A percentile compares a stretch with the other conserved stretches of the same genome.
These are phyloP conservation scores for Pediacus dermestoides DNA, from an alignment of 2,888 invertebrate species.

Conservation along the genomic window DNA sequence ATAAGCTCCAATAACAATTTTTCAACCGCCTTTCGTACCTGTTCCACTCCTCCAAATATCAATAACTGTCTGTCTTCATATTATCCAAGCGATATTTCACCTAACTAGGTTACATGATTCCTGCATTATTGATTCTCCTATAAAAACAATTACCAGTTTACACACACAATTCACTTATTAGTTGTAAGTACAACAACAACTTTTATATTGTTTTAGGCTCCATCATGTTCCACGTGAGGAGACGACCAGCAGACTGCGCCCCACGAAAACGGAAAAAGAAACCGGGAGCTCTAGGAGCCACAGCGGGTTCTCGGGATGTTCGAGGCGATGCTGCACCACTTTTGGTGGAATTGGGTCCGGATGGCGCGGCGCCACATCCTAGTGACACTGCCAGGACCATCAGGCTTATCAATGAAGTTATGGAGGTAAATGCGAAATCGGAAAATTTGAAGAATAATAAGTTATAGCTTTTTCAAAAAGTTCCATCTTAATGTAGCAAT, in stretches of 20 bases:
- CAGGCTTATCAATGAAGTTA: constrained; percentile 60
- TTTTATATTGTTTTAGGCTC: constrained; percentile 71
- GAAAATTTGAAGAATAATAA: too few species aligned
- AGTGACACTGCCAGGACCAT: constrained; percentile 62
- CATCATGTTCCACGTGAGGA: constrained; percentile 95
- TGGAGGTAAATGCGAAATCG: too few species aligned
- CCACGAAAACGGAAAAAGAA: constrained; percentile 85
- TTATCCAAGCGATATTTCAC: constrained; percentile 7
- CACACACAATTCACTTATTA: too few species aligned
- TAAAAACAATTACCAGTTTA: not conserved
- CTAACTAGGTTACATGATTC: too few species aligned
- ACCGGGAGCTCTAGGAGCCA: constrained; percentile 51
- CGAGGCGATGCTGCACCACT: constrained; percentile 62
- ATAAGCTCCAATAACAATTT: too few species aligned
- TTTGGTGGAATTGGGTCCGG: constrained; percentile 80
- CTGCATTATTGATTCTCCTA: too few species aligned
- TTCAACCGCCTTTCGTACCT: too few species aligned
- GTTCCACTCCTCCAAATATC: too few species aligned
- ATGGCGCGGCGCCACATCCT: constrained; percentile 61
- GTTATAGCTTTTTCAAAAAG: too few species aligned
- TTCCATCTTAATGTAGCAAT: too few species aligned
- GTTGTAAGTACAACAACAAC: too few species aligned
- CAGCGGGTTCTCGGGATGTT: constrained; percentile 57
- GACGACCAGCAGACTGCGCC: constrained; percentile 87
- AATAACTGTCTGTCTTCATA: constrained; percentile 9